Percentiles rank a stretch among this genome's conserved stretches.
phyloP scores from a whole-genome alignment of 2,888 invertebrate species.

The Scaptomyza reducta region DNA sequence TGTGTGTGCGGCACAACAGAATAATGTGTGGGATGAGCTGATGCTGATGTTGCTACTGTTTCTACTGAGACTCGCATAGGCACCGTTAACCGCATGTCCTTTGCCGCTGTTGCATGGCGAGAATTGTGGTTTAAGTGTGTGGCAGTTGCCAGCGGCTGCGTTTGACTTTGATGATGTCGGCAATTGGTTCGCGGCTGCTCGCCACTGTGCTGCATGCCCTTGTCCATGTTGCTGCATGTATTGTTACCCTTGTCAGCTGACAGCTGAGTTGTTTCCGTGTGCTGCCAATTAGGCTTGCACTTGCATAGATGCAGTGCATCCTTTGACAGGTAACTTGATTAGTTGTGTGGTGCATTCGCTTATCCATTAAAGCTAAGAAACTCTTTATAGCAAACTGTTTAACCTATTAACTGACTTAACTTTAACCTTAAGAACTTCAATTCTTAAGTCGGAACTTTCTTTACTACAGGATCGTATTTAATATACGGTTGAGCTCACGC shows the following conservation, averaged over 20 bases:
- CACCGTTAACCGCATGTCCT: constrained; percentile 56
- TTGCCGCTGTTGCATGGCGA: constrained; percentile 52
- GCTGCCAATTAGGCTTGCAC: constrained; percentile 35
- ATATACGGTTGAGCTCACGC: constrained; percentile 36
- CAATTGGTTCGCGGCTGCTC: constrained; percentile 51
- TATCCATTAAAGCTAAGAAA: not conserved
- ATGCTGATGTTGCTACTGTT: not conserved
- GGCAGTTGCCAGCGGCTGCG: constrained; percentile 27
- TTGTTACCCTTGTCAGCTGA: constrained; percentile 33
- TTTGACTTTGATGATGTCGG: constrained; percentile 63
- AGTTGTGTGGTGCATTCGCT: not conserved
- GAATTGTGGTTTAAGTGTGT: constrained; percentile 54
- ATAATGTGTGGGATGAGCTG: not conserved
- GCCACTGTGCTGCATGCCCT: constrained; percentile 4
- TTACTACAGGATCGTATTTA: constrained; percentile 36
- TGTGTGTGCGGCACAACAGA: constrained; percentile 6
- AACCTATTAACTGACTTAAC: too few species aligned
- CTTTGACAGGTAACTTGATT: constrained; percentile 13
- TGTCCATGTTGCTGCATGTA: not conserved
- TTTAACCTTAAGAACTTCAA: not conserved
- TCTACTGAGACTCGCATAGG: constrained; percentile 36
- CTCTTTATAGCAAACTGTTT: too few species aligned
- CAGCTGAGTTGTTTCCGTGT: constrained; percentile 24
- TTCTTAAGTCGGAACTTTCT: not conserved
- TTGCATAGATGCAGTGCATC: constrained; percentile 1